Percentiles rank a stretch among this genome's conserved stretches.
Evolutionary conservation across 2,797 vertebrate species (phyloP).

Genomic region (Sus cebifrons): DNA sequence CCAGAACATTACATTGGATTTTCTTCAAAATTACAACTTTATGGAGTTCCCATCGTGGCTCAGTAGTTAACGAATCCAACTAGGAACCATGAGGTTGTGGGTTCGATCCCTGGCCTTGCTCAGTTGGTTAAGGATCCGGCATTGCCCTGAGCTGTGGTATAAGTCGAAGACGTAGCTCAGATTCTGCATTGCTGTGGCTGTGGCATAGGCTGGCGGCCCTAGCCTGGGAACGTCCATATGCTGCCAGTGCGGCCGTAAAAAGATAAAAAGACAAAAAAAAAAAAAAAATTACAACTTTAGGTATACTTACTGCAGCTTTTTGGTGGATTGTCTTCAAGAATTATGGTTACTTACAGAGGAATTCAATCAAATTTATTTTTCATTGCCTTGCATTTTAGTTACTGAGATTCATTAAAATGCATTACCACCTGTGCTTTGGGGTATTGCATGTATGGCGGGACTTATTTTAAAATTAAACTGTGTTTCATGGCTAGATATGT

Average conservation of each 20-base stretch:
- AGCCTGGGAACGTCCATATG: too few species aligned
- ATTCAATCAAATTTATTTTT: slow-evolving; percentile 26
- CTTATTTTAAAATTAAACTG: slow-evolving; percentile 19
- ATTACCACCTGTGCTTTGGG: neutral
- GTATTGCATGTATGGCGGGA: neutral
- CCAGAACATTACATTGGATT: neutral
- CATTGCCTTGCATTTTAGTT: neutral
- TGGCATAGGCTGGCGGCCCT: too few species aligned
- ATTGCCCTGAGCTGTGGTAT: too few species aligned
- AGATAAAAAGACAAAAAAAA: too few species aligned
- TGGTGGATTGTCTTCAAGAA: neutral
- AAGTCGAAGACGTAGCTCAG: too few species aligned
- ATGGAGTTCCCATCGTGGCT: too few species aligned
- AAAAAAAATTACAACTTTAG: neutral
- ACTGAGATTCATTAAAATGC: neutral
- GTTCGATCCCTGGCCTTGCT: too few species aligned
- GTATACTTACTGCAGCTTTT: neutral
- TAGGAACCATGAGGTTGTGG: too few species aligned
- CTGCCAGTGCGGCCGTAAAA: too few species aligned
- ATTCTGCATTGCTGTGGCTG: too few species aligned
- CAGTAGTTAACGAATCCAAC: too few species aligned
- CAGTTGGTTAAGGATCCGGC: too few species aligned
- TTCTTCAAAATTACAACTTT: slow-evolving; percentile 12
- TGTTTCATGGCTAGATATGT: neutral
- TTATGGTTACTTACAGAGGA: neutral